Evolutionary conservation across 2,888 invertebrate species (phyloP).

Genomic region (Pachydiplax longipennis): DNA sequence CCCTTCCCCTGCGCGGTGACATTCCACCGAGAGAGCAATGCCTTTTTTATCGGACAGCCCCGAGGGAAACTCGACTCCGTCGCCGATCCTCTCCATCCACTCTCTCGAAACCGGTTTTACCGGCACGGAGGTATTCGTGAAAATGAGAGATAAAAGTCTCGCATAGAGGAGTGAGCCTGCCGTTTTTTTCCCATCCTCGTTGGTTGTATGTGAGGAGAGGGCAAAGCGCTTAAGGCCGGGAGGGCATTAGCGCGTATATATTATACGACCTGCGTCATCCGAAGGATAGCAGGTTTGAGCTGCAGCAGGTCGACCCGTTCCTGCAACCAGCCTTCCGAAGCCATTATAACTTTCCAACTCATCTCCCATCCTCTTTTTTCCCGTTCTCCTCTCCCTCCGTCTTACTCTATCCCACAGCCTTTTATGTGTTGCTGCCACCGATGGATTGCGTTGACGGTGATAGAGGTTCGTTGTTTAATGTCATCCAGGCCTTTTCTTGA

Average conservation of each 20-base stretch:
- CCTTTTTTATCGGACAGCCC: neutral
- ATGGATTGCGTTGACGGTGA: no score
- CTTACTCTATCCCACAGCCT: neutral
- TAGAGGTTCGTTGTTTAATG: no score
- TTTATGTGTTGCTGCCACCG: neutral
- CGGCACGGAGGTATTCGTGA: neutral
- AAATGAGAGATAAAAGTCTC: neutral
- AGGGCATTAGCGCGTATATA: conserved; percentile 4
- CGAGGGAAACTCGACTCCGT: neutral
- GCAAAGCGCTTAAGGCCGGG: neutral
- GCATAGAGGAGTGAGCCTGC: conserved; percentile 8
- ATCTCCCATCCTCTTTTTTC: neutral
- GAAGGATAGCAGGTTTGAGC: conserved; percentile 29
- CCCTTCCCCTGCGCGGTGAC: neutral
- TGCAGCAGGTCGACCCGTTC: conserved; percentile 19
- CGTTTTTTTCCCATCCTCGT: neutral
- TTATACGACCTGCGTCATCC: conserved; percentile 34
- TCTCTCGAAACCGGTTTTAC: neutral
- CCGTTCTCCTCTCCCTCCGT: neutral
- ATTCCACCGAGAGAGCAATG: neutral
- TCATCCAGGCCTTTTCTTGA: no score
- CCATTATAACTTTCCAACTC: neutral
- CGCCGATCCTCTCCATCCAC: neutral
- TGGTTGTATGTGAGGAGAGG: neutral
- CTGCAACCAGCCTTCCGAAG: neutral